Percentiles rank a stretch among this genome's conserved stretches.
phyloP scores from a whole-genome alignment of 2,797 vertebrate genomes.

The Muscicapa comitata region DNA sequence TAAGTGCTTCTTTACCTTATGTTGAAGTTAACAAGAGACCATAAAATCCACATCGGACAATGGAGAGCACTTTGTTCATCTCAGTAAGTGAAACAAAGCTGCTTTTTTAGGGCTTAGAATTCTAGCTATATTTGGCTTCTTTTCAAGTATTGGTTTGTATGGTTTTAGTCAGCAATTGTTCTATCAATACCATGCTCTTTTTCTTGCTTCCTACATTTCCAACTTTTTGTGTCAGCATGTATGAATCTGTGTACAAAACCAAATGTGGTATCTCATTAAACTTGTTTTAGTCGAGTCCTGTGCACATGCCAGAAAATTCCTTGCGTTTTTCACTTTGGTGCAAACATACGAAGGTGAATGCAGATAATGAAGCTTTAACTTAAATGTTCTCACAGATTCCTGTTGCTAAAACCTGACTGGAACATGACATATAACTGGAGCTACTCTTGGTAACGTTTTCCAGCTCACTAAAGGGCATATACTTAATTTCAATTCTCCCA shows the following conservation, averaged over 20 bases:
- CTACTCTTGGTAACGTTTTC: background rate
- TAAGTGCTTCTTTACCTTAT: background rate
- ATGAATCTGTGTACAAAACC: background rate
- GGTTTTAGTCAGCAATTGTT: background rate
- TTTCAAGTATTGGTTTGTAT: background rate
- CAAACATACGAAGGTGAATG: constrained; percentile 39
- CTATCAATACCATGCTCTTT: background rate
- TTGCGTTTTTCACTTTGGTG: constrained; percentile 54
- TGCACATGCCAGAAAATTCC: constrained; percentile 55
- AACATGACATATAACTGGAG: background rate
- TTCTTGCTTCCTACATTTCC: constrained; percentile 10
- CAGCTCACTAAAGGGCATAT: background rate
- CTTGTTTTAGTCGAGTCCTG: background rate
- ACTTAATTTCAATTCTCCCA: background rate
- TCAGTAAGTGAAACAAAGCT: background rate
- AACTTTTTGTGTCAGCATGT: background rate
- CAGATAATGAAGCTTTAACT: background rate
- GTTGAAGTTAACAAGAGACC: background rate
- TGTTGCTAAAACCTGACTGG: background rate
- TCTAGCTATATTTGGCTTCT: background rate
- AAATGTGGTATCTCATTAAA: constrained; percentile 29
- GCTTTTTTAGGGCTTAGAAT: background rate
- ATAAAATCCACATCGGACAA: background rate
- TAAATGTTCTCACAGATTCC: background rate
- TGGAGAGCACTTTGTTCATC: background rate